Evolutionary conservation across 2,888 invertebrate species (phyloP), one percentile per base, ranked within the genome.

Genomic region (Girardia tigrina): DNA sequence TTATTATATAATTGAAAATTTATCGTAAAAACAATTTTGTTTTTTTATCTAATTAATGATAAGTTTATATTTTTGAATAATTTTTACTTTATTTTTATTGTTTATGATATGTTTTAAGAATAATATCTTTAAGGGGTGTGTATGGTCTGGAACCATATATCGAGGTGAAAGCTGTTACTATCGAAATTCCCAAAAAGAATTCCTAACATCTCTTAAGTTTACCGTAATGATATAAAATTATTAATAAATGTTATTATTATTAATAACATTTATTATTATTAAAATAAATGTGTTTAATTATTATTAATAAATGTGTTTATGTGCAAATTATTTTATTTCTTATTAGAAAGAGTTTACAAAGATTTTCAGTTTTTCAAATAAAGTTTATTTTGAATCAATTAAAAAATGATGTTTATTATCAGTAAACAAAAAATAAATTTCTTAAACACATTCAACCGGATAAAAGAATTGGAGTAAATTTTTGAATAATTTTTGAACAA

Each of bases 81-180:
- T n/a, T n/a, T n/a, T 36, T 12, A 36, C 12, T 36, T 8, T 36
- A 36, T 36, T 36, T 36, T 36, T 8, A 16, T 36, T 36, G 8
- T 8, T 36, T 36, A 36, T 36, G 12, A 36, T 16, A 12, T 36
- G 16, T 16, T 12, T 36, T 12, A 36, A 36, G 12, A 36, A 36
- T 12, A 36, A 12, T 36, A 36, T 36, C 16, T 36, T 36, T 36
- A 12, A 36, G 36, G 82, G 92, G 95, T 71, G 91, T 92, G 81
- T 94, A 97, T 84, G 97, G 92, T 27, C 87, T 97, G 78, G 86
- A 89, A 79, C 91, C 91, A 80, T 98, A 98, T 85, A 91, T 92
- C 0, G 97, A 98, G 86, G 90, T 94, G 1, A 98, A 98, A 86
- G 89, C 90, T 75, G 92, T 95, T 79, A 71, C 36, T 12, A 36